These are phyloP conservation scores for Andrena trimmerana DNA, from an alignment of 2,888 invertebrate genomes.

Conservation along the genomic window DNA sequence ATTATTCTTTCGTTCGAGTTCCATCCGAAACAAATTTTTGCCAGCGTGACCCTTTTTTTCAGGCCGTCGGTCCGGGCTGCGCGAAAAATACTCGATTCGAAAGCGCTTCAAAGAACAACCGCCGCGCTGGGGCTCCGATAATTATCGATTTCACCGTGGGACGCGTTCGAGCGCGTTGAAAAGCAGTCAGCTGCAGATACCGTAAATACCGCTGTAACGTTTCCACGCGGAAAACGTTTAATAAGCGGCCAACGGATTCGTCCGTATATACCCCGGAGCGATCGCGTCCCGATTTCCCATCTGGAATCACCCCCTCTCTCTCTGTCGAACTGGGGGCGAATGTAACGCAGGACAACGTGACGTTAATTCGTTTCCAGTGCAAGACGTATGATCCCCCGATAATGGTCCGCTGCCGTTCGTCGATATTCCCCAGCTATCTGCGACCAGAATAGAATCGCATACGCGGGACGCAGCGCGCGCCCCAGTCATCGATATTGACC, in stretches of 20 bases:
- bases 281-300: constrained; percentile 41
- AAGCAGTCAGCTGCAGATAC: constrained; percentile 29
- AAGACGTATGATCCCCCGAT: constrained; percentile 71
- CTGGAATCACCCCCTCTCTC: constrained; percentile 2
- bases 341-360: constrained; percentile 62
- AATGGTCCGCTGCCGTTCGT: constrained; percentile 50
- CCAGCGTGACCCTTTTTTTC: background rate
- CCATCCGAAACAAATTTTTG: background rate
- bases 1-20: background rate
- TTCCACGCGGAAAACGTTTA: constrained; percentile 45
- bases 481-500: constrained; percentile 50
- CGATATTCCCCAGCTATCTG: constrained; percentile 45
- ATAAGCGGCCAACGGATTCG: constrained; percentile 29
- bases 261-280: constrained; percentile 12
- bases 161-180: constrained; percentile 30
- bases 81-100: constrained; percentile 6
- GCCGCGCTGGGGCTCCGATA: constrained; percentile 7
- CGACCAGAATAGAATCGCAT: constrained; percentile 65
- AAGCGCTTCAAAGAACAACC: constrained; percentile 6
- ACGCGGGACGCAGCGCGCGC: constrained; percentile 22
- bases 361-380: constrained; percentile 70
- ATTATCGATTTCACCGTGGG: constrained; percentile 27
- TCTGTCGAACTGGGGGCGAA: constrained; percentile 38
- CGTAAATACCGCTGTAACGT: constrained; percentile 37
- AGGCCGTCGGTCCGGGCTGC: too few relatives aligned